A percentile compares a stretch with the other conserved stretches of the same genome.
phyloP scores from a whole-genome alignment of 2,888 invertebrate genomes.

The Ormyrus nitidulus region DNA sequence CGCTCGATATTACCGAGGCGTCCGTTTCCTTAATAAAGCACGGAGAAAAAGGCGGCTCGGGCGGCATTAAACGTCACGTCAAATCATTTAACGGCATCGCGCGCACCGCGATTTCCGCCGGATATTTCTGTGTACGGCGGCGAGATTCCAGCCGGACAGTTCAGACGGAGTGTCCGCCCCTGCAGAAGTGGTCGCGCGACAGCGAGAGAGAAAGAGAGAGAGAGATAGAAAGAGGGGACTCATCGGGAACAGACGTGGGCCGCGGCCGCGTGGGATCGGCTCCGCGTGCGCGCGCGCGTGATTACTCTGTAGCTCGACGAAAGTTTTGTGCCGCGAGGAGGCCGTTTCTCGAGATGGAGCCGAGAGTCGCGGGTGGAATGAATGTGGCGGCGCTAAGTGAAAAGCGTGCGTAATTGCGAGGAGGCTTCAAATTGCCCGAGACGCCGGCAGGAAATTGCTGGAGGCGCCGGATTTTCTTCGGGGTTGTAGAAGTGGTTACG shows the following conservation, averaged over 20 bases:
- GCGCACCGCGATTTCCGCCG: conserved; percentile 51
- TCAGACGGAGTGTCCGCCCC: conserved; percentile 42
- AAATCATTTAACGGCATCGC: conserved; percentile 51
- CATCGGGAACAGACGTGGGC: conserved; percentile 65
- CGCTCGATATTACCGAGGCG: conserved; percentile 7
- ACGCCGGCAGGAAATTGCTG: background rate
- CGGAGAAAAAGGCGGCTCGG: background rate
- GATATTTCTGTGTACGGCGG: conserved; percentile 50
- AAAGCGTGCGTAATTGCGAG: background rate
- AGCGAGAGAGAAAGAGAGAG: background rate
- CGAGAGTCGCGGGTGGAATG: too few species aligned
- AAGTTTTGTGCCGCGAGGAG: conserved; percentile 8
- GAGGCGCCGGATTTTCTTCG: too few species aligned
- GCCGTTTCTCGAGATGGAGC: too few species aligned
- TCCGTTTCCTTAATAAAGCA: conserved; percentile 10
- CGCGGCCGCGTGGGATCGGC: conserved; percentile 68
- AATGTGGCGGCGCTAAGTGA: too few species aligned
- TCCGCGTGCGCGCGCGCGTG: conserved; percentile 59
- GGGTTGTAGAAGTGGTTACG: too few species aligned
- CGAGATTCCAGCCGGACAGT: conserved; percentile 41
- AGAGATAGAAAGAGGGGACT: conserved; percentile 43
- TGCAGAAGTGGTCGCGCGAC: conserved; percentile 52
- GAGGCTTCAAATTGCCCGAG: background rate
- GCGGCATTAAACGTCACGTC: conserved; percentile 46
- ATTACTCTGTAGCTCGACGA: conserved; percentile 12